Base-by-base conservation (phyloP, 1,140 invertebrate genomes). In the Bombus affinis region DNA sequence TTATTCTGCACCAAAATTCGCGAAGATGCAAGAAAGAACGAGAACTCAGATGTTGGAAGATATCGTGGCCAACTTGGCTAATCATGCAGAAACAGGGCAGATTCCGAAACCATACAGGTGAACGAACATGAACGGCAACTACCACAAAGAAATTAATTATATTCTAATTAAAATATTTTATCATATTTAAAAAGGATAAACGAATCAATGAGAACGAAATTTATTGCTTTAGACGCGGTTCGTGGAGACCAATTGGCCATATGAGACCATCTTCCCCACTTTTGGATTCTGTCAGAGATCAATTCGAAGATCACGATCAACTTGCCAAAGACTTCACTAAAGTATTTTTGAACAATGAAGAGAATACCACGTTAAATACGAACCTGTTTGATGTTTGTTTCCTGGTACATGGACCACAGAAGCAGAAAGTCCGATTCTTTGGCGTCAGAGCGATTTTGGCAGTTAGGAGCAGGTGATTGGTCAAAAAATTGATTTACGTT, bases 1-100 rank as follows among this genome's bases (percentile, higher is more conserved):
- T 84, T 99, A 99, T 92, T 99, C 98, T 22, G 98, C 99, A 9
- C 98, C 98, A 0, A 99, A 99, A 95, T 99, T 99, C 94, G 98
- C 98, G 0, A 96, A 98, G 84, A 98, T 99, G 97, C 98, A 99
- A 93, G 98, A 99, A 92, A 95, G 98, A 77, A 99, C 98, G 0
- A 96, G 98, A 39, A 97, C 97, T 68, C 98, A 99, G 95, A 98
- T 99, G 98, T 95, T 99, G 35, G 98, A 99, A 94, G 98, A 99
- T 92, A 98, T 99, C 81, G 98, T 99, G 18, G 98, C 98, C 66
- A 99, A 99, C 95, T 94, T 99, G 85, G 98, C 98, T 84, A 99
- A 99, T 95, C 98, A 99, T 92, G 98, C 98, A 0, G 98, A 99
- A 94, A 99, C 98, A 47, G 98, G 98, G 71, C 98, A 99, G 95